Base-by-base conservation (phyloP, 2,888 invertebrate species). In the Theristus sp. region DNA sequence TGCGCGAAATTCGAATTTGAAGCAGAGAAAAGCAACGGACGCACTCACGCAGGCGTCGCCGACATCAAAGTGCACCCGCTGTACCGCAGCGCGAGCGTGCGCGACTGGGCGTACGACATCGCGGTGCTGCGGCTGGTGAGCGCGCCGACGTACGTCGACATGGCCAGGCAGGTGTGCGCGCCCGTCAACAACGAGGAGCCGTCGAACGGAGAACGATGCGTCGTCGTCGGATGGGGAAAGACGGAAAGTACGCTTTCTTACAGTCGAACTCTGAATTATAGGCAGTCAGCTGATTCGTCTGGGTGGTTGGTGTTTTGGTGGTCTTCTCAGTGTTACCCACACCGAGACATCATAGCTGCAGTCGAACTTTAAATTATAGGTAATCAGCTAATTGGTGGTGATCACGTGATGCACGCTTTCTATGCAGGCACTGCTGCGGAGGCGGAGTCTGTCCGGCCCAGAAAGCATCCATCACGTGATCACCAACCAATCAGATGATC, bases 211-310 rank as follows among this genome's bases (percentile, higher is more conserved):
- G 57, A 57, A n/a, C 31, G 24, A 1, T 57, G 57, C 38, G 25
- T 57, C 25, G 57, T 38, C 25, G 57, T 57, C 38, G 57, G 57
- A 25, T 57, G 57, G 57, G 57, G 57, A 13, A 31, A 38, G 25
- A 57, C 57, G 25, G 57, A 57, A 29, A 13, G 57, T 56, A 26
- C 20, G 30, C 49, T 20, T 13, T 38, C 20, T 20, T 38, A 20
- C 38, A 38, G 10, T 13, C 10, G 20, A 38, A 38, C 20, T 38
- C 38, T 10, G 10, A 38, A 38, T 17, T 17, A 38, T 17, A 38
- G 6, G 38, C 38, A 38, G 17, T 38, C 38, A n/a, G n/a, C n/a
- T n/a, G n/a, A n/a, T n/a, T n/a, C n/a, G n/a, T n/a, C 17, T 38
- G 38, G 38, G 6, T 38, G 38, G 38, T 38, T 38, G 38, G 10